Percentiles rank a stretch among this genome's conserved stretches.
phyloP scores from a whole-genome alignment of 2,113 vertebrate genomes.

The Apus apus region DNA sequence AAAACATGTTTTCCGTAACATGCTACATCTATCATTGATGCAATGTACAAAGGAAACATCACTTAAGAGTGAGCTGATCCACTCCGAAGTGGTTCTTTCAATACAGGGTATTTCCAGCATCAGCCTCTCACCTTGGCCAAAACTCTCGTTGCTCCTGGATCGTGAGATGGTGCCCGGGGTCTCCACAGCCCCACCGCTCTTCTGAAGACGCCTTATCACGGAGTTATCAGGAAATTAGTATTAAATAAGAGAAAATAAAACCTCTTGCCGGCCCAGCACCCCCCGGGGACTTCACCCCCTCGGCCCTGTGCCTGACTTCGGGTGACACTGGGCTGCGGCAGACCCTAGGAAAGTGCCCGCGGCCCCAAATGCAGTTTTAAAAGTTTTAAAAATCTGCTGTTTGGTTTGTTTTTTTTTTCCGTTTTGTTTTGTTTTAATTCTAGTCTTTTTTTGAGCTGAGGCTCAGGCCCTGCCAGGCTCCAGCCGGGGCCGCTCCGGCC shows the following conservation, averaged over 20 bases:
- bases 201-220: neutral
- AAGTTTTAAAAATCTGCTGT: too few relatives aligned
- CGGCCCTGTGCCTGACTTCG: neutral
- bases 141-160: rapidly evolving
- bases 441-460: neutral
- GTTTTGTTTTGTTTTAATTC: too few relatives aligned
- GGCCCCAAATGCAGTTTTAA: rapidly evolving
- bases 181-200: rapidly evolving
- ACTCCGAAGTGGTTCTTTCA: rapidly evolving
- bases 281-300: neutral
- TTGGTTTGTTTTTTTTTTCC: too few relatives aligned
- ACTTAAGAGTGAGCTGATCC: neutral
- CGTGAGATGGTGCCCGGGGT: neutral
- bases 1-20: neutral
- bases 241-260: rapidly evolving
- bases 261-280: neutral
- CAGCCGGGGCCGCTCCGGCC: too few relatives aligned
- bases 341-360: rapidly evolving
- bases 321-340: rapidly evolving
- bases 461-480: neutral
- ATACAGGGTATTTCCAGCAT: too few relatives aligned
- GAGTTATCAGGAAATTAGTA: rapidly evolving
- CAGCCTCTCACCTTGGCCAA: neutral
- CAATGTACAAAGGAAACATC: neutral
- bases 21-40: neutral